Percentiles rank a stretch among this genome's conserved stretches.
phyloP scores from a whole-genome alignment of 2,888 invertebrate genomes.

The Clivina fossor region DNA sequence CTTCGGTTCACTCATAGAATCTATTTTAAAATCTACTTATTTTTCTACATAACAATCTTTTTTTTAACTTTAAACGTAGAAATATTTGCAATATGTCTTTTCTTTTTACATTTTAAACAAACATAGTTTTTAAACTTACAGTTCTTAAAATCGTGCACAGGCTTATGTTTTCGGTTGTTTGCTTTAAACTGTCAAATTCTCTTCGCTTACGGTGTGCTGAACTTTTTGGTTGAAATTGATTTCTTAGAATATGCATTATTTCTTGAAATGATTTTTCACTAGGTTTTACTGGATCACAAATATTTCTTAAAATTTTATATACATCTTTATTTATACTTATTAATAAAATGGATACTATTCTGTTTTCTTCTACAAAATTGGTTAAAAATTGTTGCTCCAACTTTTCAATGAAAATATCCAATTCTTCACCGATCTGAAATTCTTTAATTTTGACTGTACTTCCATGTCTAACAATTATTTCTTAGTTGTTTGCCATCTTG shows the following conservation, averaged over 20 bases:
- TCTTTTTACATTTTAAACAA: no score
- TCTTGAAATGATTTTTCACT: constrained; percentile 27
- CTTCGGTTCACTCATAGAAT: no score
- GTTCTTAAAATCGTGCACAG: no score
- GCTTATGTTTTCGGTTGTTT: background rate
- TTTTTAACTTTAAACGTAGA: no score
- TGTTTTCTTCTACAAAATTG: constrained; percentile 27
- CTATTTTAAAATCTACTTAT: no score
- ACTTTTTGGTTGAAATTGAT: constrained; percentile 32
- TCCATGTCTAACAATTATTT: no score
- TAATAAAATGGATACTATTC: constrained; percentile 33
- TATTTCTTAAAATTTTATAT: constrained; percentile 35
- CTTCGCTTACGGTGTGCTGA: constrained; percentile 28
- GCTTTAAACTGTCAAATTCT: constrained; percentile 26
- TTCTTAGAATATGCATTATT: background rate
- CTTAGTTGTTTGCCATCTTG: no score
- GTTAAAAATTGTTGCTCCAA: constrained; percentile 36
- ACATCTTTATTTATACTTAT: constrained; percentile 28
- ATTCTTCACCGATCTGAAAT: constrained; percentile 17
- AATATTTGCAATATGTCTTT: no score
- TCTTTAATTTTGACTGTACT: no score
- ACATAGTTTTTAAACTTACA: no score
- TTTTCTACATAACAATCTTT: no score
- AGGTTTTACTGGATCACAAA: constrained; percentile 36
- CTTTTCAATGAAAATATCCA: constrained; percentile 27